Percentiles rank a stretch among this genome's conserved stretches.
Conservation (phyloP, 1,140 invertebrate genomes). For the Eueides isabella region DNA sequence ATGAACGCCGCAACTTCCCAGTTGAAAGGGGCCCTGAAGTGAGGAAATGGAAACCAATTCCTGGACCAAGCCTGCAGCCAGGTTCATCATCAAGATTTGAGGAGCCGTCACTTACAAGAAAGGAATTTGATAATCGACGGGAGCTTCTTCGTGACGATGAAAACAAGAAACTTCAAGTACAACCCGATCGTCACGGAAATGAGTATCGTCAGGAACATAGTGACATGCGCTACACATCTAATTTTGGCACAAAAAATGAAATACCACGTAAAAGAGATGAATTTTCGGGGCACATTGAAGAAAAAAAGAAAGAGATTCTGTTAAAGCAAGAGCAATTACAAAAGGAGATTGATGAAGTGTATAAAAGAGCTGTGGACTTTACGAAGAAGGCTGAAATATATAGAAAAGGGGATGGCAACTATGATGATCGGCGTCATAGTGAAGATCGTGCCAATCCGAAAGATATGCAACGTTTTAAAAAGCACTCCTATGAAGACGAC, state of each 20-base stretch:
- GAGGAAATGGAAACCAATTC: slow-evolving; percentile 36
- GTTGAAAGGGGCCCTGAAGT: slow-evolving; percentile 28
- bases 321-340: slow-evolving; percentile 51
- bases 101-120: slow-evolving; percentile 29
- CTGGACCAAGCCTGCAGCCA: slow-evolving; percentile 23
- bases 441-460: neutral
- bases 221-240: slow-evolving; percentile 35
- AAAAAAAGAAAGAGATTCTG: slow-evolving; percentile 47
- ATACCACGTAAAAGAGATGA: slow-evolving; percentile 43
- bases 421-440: slow-evolving; percentile 17
- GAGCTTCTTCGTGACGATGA: slow-evolving; percentile 28
- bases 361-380: slow-evolving; percentile 62
- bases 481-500: slow-evolving; percentile 9
- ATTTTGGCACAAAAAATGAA: slow-evolving; percentile 24
- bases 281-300: slow-evolving; percentile 42
- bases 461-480: neutral
- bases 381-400: slow-evolving; percentile 62
- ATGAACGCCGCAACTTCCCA: slow-evolving; percentile 26
- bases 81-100: slow-evolving; percentile 17
- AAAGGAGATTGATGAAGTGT: slow-evolving; percentile 70
- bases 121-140: slow-evolving; percentile 41
- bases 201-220: slow-evolving; percentile 34
- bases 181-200: slow-evolving; percentile 39
- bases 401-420: slow-evolving; percentile 44
- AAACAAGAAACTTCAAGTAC: slow-evolving; percentile 37